Evolutionary conservation across 1,140 invertebrate genomes (phyloP).

Genomic region (Ericerus pela): DNA sequence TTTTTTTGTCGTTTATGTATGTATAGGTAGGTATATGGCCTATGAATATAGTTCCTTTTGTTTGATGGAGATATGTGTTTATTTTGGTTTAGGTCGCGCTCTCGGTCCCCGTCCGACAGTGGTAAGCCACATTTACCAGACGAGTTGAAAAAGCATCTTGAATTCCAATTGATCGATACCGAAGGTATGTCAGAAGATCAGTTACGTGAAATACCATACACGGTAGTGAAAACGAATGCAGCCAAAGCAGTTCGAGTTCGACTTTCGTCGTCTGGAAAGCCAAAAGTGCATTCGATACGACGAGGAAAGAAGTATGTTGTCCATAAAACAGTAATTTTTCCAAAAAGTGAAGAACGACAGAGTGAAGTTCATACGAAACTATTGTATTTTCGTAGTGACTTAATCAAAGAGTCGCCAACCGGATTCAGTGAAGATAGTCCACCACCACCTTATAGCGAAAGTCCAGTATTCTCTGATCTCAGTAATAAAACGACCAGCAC

Average conservation of each 20-base stretch:
- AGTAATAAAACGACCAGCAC: conserved; percentile 17
- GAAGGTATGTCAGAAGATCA: conserved; percentile 76
- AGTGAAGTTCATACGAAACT: not conserved
- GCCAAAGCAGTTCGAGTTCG: conserved; percentile 34
- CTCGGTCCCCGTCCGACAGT: conserved; percentile 49
- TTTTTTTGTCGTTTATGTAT: no score
- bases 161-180: conserved; percentile 79
- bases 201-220: conserved; percentile 80
- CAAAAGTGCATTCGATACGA: conserved; percentile 17
- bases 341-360: not conserved
- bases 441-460: conserved; percentile 22
- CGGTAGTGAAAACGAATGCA: conserved; percentile 50
- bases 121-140: conserved; percentile 46
- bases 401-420: not conserved
- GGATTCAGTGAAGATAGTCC: conserved; percentile 20
- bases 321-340: not conserved
- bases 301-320: conserved; percentile 18
- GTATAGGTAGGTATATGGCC: not conserved
- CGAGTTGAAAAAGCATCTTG: conserved; percentile 48
- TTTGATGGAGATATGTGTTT: not conserved
- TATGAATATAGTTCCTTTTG: not conserved
- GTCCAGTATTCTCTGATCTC: conserved; percentile 14
- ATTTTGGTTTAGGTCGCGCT: conserved; percentile 37
- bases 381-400: not conserved
- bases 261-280: conserved; percentile 23